Evolutionary conservation across 2,113 vertebrate genomes (phyloP).

Genomic region (Leucoraja erinaceus): DNA sequence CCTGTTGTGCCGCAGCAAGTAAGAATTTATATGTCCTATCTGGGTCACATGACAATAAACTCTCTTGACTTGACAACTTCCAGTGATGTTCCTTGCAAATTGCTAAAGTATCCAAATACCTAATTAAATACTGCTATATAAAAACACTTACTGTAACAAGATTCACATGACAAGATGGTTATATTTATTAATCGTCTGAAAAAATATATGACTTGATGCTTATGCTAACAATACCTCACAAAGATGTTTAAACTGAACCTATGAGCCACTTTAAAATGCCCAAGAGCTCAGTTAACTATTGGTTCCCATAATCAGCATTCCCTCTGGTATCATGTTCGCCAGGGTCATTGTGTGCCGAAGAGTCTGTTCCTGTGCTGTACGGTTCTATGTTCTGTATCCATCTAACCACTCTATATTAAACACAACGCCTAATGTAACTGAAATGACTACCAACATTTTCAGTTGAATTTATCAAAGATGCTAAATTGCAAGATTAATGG

Average conservation of each 20-base stretch:
- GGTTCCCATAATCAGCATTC: background rate
- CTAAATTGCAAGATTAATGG: slow-evolving; percentile 8
- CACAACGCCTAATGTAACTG: background rate
- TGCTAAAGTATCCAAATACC: background rate
- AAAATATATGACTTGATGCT: background rate
- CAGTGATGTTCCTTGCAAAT: too few species aligned
- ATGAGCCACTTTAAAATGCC: background rate
- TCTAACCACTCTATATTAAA: background rate
- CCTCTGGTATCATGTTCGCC: background rate
- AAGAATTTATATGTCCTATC: too few species aligned
- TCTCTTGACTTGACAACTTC: too few species aligned
- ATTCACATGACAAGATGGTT: background rate
- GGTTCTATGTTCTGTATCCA: background rate
- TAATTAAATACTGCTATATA: background rate
- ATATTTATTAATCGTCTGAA: background rate
- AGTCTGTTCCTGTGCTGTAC: background rate
- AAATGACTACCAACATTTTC: background rate
- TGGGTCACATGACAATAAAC: too few species aligned
- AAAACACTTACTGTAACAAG: background rate
- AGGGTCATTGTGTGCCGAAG: too few species aligned
- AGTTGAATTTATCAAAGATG: background rate
- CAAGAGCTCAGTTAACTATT: background rate
- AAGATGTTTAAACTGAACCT: background rate
- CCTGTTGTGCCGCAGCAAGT: too few species aligned
- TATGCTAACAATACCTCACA: background rate